Conservation (phyloP, 2,888 invertebrate species). For the Tipula vernalis region DNA sequence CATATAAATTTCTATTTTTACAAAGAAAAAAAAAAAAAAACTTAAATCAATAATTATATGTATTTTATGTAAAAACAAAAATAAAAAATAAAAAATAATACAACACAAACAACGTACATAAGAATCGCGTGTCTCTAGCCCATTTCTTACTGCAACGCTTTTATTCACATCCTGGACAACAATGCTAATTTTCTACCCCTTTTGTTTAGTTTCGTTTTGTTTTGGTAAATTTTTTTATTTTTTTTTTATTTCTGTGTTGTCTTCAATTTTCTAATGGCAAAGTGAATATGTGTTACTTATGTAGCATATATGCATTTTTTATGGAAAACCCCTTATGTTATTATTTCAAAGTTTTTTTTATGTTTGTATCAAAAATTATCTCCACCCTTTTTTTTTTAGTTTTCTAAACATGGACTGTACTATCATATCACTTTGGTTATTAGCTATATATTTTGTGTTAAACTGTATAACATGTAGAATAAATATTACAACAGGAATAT, state of each 20-base stretch:
- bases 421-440: background rate
- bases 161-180: conserved; percentile 10
- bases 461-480: background rate
- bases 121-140: background rate
- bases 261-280: background rate
- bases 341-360: background rate
- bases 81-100: background rate
- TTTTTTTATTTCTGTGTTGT: background rate
- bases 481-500: background rate
- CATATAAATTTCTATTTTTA: background rate
- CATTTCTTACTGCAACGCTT: conserved; percentile 10
- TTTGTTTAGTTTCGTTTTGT: background rate
- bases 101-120: background rate
- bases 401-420: background rate
- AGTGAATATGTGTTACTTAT: background rate
- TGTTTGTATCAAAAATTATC: background rate
- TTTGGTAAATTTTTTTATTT: background rate
- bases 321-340: background rate
- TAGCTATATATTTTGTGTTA: background rate
- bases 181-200: conserved; percentile 10
- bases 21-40: background rate
- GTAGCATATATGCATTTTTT: background rate
- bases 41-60: background rate
- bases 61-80: background rate
- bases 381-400: background rate